These are phyloP conservation scores for Pemphredon lugubris DNA, from an alignment of 2,888 invertebrate species.

Conservation along the genomic window DNA sequence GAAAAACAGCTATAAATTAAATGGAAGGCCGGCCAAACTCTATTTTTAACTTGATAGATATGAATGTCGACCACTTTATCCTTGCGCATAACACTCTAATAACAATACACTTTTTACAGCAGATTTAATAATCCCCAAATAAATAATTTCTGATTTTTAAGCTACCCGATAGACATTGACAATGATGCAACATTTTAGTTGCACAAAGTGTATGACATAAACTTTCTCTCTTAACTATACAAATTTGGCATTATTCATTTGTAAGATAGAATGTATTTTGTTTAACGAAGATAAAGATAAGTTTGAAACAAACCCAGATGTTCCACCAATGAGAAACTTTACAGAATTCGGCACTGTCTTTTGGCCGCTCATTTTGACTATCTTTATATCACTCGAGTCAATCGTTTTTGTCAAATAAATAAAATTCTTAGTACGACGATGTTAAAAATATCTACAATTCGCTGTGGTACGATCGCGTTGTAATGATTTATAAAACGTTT, in stretches of 20 bases:
- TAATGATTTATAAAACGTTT: not conserved
- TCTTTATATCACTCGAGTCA: constrained; percentile 26
- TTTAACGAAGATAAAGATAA: constrained; percentile 8
- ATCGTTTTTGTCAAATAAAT: not conserved
- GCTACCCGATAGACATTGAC: too few relatives aligned
- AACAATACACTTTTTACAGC: not conserved
- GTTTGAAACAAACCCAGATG: constrained; percentile 73
- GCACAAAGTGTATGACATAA: too few relatives aligned
- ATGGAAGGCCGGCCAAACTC: not conserved
- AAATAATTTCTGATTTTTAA: too few relatives aligned
- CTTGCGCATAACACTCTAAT: not conserved
- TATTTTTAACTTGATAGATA: constrained; percentile 25
- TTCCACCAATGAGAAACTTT: constrained; percentile 77
- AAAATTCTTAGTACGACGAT: too few relatives aligned
- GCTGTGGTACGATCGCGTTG: not conserved
- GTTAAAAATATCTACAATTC: too few relatives aligned
- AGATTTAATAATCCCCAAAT: too few relatives aligned
- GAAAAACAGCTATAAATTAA: not conserved
- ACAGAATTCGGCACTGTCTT: constrained; percentile 75
- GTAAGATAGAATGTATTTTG: too few relatives aligned
- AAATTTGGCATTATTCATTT: too few relatives aligned
- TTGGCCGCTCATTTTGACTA: constrained; percentile 69
- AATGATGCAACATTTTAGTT: too few relatives aligned
- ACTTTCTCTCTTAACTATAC: too few relatives aligned
- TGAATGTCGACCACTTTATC: not conserved